Evolutionary conservation across 2,113 vertebrate genomes (phyloP), one percentile per base, ranked within the genome.

Genomic region (Rana temporaria): DNA sequence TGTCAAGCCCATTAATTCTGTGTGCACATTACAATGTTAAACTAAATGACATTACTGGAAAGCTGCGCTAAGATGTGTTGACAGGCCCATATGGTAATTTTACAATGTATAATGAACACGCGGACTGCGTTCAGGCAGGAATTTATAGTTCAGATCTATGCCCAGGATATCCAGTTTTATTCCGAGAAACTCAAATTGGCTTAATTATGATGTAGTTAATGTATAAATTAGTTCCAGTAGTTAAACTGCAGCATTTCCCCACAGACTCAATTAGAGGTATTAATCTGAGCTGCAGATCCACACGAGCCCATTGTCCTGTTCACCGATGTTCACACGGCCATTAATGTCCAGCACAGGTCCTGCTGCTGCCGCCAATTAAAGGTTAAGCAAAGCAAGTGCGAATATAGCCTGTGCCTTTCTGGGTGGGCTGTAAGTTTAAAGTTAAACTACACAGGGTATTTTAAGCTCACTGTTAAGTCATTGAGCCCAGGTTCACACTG

Each of bases 71-170:
- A 95, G 96, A 96, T 95, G 95, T 97, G 96, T 97, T 98, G 96
- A 97, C 96, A 98, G 96, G 94, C 95, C 96, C 96, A 95, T 98
- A 98, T 96, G 96, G 95, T 96, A 96, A 97, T 97, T 97, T 96
- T 97, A 94, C 92, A 94, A 93, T 94, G 93, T 94, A 93, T 94
- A 99, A 99, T 98, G 96, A 97, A 98, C 95, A 96, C 94, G 94
- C 93, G 92, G 93, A 93, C 91, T 89, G 92, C 89, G 92, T 94
- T 95, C 93, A 91, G 92, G 93, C 93, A 96, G 94, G 92, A 95
- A 95, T 94, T 94, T 94, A 94, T 94, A 96, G 95, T 94, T 94
- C 92, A 93, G 91, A 95, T 94, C 95, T 95, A 92, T 94, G 94
- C 92, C 93, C 93, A 93, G 93, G 93, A 94, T 95, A 94, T 94